A percentile compares a stretch with the other conserved stretches of the same genome.
These are phyloP conservation scores for Drosophila robusta DNA, from an alignment of 2,888 invertebrate genomes.

Conservation along the genomic window DNA sequence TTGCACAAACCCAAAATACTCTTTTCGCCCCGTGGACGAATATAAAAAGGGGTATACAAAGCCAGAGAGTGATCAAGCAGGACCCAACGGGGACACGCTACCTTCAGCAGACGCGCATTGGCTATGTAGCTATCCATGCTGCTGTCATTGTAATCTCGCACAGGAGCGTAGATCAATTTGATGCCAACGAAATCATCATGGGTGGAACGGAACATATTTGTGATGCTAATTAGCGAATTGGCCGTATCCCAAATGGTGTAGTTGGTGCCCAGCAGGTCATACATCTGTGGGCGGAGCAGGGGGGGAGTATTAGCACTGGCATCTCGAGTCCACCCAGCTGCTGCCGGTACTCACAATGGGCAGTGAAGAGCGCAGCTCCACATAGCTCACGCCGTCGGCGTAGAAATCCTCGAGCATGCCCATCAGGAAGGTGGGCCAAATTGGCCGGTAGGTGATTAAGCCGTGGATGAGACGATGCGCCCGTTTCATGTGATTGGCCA, in stretches of 20 bases:
- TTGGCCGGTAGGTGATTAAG: conserved; percentile 87
- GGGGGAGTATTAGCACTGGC: neutral
- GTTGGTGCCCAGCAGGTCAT: conserved; percentile 88
- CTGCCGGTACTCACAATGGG: conserved; percentile 82
- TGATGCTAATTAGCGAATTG: conserved; percentile 86
- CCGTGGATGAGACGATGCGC: conserved; percentile 86
- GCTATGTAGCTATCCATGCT: conserved; percentile 78
- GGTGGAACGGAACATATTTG: conserved; percentile 86
- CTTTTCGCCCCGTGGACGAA: no score
- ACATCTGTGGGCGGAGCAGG: conserved; percentile 82
- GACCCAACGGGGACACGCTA: conserved; percentile 18
- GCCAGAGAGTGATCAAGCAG: no score
- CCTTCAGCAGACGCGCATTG: conserved; percentile 58
- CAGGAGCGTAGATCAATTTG: conserved; percentile 89
- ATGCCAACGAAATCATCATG: conserved; percentile 88
- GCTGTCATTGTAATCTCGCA: conserved; percentile 84
- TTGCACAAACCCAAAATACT: no score
- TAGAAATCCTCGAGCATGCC: conserved; percentile 87
- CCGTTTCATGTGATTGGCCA: conserved; percentile 86
- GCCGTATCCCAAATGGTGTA: conserved; percentile 86
- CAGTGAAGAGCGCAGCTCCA: conserved; percentile 88
- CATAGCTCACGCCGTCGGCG: conserved; percentile 89
- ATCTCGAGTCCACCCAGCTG: neutral
- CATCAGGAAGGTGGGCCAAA: conserved; percentile 88
- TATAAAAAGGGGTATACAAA: no score